Evolutionary conservation across 1,140 invertebrate species (phyloP), one percentile per base, ranked within the genome.

Genomic region (Procambarus virginalis): DNA sequence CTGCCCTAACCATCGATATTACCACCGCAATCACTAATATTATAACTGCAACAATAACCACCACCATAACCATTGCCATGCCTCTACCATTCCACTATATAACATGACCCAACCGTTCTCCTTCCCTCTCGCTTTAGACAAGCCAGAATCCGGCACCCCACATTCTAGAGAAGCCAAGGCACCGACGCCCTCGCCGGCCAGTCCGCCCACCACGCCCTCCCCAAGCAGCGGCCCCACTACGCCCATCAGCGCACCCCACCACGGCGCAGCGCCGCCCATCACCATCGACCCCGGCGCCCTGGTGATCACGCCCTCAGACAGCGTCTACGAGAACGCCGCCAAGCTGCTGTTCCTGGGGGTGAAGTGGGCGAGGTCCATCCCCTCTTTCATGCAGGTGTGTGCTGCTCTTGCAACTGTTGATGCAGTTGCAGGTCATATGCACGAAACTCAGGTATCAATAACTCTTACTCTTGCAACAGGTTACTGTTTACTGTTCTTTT

Each of bases 281-380:
- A 78, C 49, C n/a, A 81, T 89, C 85, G 77, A 92, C 64, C 68
- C 81, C 1, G 90, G 81, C 68, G 80, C 73, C 2, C 87, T 89
- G 51, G 81, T 89, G 14, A 89, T 89, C 81, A 76, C 91, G 70
- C 91, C 86, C 77, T 94, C 64, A 20, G 96, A 97, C 92, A 95
- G 95, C 86, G 94, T 96, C 17, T 96, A 97, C 92, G 96, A 97
- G 93, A 96, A 96, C 2, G 96, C 96, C 2, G 96, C 96, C 2
- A 97, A 97, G 93, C 93, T 98, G n/a, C 94, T 98, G 10, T 96
- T 97, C 92, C 93, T 97, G 2, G 95, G 96, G 0, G 95, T 98
- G 5, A 96, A 97, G 93, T 97, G 97, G 96, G 95, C 97, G 0
- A 95, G 96, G 91, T 96, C 95, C 82, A 96, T 97, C 75, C 95